A percentile compares a stretch with the other conserved stretches of the same genome.
phyloP scores from a whole-genome alignment of 2,113 vertebrate genomes.

The Chamaetylas fuelleborni region DNA sequence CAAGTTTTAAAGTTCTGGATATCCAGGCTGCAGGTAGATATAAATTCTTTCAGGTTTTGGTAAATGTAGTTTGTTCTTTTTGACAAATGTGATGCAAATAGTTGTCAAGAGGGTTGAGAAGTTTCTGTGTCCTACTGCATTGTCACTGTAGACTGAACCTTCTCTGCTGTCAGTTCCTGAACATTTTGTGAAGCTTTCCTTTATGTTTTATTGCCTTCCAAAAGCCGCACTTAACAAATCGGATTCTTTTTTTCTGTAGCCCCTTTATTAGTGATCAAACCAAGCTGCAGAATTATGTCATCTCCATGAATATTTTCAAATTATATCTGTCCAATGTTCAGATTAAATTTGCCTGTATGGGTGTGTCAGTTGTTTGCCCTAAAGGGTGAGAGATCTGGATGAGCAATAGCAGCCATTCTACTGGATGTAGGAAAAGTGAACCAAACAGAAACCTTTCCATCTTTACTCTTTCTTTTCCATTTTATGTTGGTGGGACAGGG shows the following conservation, averaged over 20 bases:
- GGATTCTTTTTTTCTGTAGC: background rate
- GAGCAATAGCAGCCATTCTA: background rate
- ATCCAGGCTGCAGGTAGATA: background rate
- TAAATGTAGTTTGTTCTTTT: background rate
- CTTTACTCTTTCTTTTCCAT: background rate
- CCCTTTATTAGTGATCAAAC: background rate
- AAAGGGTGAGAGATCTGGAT: background rate
- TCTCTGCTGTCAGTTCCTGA: background rate
- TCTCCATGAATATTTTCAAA: background rate
- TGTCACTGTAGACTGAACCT: background rate
- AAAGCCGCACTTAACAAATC: background rate
- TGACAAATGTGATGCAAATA: background rate
- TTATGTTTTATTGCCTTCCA: background rate
- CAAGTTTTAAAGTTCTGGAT: background rate
- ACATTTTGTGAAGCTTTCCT: background rate
- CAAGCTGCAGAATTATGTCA: background rate
- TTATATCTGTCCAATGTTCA: background rate
- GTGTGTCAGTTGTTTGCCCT: background rate
- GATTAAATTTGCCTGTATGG: background rate
- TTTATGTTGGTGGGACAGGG: background rate
- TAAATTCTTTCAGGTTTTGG: background rate
- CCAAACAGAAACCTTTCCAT: background rate
- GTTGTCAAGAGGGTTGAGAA: background rate
- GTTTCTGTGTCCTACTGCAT: background rate
- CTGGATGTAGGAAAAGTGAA: background rate